These are phyloP conservation scores for Molossus molossus DNA, from an alignment of 2,797 vertebrate species.

Conservation along the genomic window DNA sequence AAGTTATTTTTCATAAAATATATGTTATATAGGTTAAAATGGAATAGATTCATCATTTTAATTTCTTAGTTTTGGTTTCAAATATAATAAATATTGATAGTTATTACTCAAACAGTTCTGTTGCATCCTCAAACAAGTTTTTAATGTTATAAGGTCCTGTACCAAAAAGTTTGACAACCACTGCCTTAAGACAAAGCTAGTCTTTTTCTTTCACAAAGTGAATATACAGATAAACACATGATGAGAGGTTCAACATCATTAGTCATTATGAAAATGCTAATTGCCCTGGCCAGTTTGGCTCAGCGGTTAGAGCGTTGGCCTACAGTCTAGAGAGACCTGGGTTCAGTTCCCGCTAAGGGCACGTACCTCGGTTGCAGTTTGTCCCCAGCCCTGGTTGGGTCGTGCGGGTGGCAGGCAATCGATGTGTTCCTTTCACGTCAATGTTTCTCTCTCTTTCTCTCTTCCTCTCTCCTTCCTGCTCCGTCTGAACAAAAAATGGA, in stretches of 20 bases:
- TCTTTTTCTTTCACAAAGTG: constrained; percentile 50
- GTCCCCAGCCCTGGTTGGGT: too few species aligned
- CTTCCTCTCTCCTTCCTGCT: too few species aligned
- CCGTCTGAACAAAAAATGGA: too few species aligned
- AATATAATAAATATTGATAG: background rate
- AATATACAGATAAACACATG: background rate
- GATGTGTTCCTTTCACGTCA: too few species aligned
- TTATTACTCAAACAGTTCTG: constrained; percentile 47
- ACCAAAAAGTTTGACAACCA: constrained; percentile 32
- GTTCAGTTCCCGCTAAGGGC: too few species aligned
- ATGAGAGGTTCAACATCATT: background rate
- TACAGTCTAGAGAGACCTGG: too few species aligned
- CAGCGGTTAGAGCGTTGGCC: too few species aligned
- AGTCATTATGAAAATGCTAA: background rate
- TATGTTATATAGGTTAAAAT: constrained; percentile 36
- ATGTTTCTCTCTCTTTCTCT: too few species aligned
- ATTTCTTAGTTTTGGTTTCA: constrained; percentile 45
- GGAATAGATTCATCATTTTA: background rate
- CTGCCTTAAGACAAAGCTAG: background rate
- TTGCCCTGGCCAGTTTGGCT: too few species aligned
- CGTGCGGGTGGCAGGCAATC: too few species aligned
- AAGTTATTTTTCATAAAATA: background rate
- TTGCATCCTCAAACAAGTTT: constrained; percentile 21
- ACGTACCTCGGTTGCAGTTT: too few species aligned
- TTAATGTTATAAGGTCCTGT: background rate